Conservation (phyloP, 2,797 vertebrate species). For the Sarcoramphus papa region DNA sequence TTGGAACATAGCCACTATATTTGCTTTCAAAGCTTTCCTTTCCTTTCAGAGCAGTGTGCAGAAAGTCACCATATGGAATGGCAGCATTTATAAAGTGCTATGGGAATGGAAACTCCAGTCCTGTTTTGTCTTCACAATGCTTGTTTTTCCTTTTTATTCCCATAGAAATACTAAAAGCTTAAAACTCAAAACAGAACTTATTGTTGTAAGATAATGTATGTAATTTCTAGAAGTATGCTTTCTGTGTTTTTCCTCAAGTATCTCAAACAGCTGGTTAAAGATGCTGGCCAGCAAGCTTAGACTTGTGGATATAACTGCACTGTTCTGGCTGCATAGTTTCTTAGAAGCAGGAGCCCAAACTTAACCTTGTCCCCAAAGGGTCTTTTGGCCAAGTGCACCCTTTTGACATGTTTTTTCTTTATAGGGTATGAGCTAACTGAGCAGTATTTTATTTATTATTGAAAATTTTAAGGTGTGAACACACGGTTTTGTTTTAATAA, state of each 20-base stretch:
- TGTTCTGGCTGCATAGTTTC: neutral
- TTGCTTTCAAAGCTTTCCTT: slow-evolving; percentile 34
- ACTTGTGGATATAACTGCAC: neutral
- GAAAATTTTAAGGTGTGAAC: neutral
- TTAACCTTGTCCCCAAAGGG: neutral
- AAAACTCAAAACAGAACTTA: slow-evolving; percentile 50
- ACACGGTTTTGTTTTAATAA: neutral
- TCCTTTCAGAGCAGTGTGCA: slow-evolving; percentile 40
- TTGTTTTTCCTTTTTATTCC: slow-evolving; percentile 37
- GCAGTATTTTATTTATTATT: neutral
- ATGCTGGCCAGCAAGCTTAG: neutral
- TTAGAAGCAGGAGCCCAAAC: neutral
- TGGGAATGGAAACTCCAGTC: slow-evolving; percentile 53
- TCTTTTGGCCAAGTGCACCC: neutral
- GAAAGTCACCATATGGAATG: neutral
- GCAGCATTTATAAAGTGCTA: slow-evolving; percentile 44
- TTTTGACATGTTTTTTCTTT: neutral
- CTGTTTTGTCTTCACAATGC: slow-evolving; percentile 45
- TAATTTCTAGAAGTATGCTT: slow-evolving; percentile 11
- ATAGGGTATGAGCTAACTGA: neutral
- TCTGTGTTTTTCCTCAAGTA: slow-evolving; percentile 10
- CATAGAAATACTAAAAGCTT: slow-evolving; percentile 34
- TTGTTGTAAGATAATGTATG: neutral
- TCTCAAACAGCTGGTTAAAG: neutral
- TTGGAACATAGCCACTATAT: neutral